Conservation (phyloP, 2,113 vertebrate species). For the Mesitornis unicolor region DNA sequence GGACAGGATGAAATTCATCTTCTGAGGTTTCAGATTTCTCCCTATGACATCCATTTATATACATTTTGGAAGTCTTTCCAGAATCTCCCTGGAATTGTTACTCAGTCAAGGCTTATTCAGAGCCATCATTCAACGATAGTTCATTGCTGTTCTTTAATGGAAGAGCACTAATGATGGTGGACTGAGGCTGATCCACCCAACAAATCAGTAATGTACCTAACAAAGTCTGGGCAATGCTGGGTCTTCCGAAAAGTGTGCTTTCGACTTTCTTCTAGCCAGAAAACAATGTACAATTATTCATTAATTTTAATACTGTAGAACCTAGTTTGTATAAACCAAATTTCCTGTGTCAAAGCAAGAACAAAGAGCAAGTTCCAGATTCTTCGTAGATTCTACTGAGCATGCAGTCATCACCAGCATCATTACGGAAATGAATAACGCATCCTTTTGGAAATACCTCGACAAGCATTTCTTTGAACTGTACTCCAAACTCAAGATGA, state of each 20-base stretch:
- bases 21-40: background rate
- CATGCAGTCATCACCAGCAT: background rate
- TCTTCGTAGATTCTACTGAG: background rate
- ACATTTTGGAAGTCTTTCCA: background rate
- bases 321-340: conserved; percentile 1
- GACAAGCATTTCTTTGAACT: conserved; percentile 40
- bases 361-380: conserved; percentile 12
- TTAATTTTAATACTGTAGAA: background rate
- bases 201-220: background rate
- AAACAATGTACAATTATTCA: background rate
- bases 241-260: background rate
- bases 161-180: background rate
- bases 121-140: background rate
- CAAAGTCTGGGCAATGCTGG: background rate
- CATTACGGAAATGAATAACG: background rate
- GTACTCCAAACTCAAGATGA: conserved; percentile 9
- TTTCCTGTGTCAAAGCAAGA: background rate
- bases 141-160: background rate
- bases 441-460: conserved; percentile 23
- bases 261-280: background rate
- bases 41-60: background rate
- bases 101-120: background rate
- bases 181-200: background rate
- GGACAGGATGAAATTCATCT: background rate
- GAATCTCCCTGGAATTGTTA: background rate